Evolutionary conservation across 2,797 vertebrate species (phyloP), one percentile per base, ranked within the genome.

Genomic region (Merluccius polli): DNA sequence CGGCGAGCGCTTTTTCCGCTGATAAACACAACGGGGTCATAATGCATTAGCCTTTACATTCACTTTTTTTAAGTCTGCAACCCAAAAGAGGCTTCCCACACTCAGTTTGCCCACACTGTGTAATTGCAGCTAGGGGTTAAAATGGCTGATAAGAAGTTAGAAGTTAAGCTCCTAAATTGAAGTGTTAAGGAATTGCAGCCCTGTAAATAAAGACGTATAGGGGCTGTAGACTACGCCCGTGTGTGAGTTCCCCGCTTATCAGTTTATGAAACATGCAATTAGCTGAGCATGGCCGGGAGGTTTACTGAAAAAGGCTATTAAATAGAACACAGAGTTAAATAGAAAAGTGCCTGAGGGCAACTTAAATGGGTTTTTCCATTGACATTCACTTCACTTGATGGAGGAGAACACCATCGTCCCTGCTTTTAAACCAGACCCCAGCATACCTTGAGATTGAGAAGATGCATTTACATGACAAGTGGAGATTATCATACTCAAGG

Each of bases 201-300:
- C 84, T 85, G 82, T 85, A 87, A 89, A 88, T 89, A 87, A 59
- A 86, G 81, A 87, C 38, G 75, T 83, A 86, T 81, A 59, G 73
- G 73, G 75, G 81, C 82, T 82, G 74, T 74, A 77, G 82, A 74
- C 82, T 86, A 78, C 86, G 84, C 91, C 86, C 85, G 21, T 87
- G 83, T 80, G 72, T 70, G 79, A 81, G 84, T 87, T 90, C 30
- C n/a, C 80, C 86, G 73, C 82, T 87, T 87, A 92, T 92, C 85
- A 86, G 81, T 90, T 90, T 91, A 88, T 89, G 85, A 90, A 91
- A 90, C 85, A 89, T 80, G 88, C 84, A 90, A 91, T 92, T 90
- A 91, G 87, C 78, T 87, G 78, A 89, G 87, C 83, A 84, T 86
- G 83, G 86, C 87, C 71, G 72, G 70, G 63, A 89, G 87, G 84